Evolutionary conservation across 2,113 vertebrate genomes (phyloP), one percentile per base, ranked within the genome.

Genomic region (Lasiurus borealis): DNA sequence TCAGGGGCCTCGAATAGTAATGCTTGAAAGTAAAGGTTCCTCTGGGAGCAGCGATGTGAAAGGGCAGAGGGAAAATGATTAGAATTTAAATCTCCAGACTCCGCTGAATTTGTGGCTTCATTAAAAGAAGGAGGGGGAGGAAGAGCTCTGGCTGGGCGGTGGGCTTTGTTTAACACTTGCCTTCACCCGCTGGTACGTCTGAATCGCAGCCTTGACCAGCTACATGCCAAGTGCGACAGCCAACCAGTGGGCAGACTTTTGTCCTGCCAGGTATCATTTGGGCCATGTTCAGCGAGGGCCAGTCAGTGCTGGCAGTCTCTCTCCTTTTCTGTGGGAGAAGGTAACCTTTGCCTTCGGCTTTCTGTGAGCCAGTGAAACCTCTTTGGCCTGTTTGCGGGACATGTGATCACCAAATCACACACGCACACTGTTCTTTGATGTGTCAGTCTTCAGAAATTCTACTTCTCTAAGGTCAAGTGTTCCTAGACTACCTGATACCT

Each of bases 61-160:
- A 98, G 97, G 97, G 96, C 96, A 97, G 76, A 96, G 96, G 95
- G 96, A 96, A 92, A 91, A 87, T 96, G 95, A 98, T 98, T 98
- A 97, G 97, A 98, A 97, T 88, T 88, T 97, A 97, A 98, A 98
- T 98, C 96, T 98, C 91, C 96, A 97, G 97, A 95, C 92, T 84
- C 92, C 91, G 80, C 96, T 96, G 97, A 98, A 96, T 98, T 95
- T 97, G 96, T 88, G 94, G 84, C 95, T 97, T 96, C 78, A 97
- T 97, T 97, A 88, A 92, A 91, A 97, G 88, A 1, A 18, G 27
- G 48, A 48, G 75, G 16, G 80, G 54, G 92, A 97, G 82, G 91
- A 97, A 96, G 95, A 50, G 69, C 69, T 96, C 19, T 84, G 64
- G 83, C 73, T 46, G 34, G 52, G 57, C 48, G 36, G 66, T 93